These are phyloP conservation scores for Amphipoea oculea DNA, from an alignment of 2,888 invertebrate genomes.

Conservation along the genomic window DNA sequence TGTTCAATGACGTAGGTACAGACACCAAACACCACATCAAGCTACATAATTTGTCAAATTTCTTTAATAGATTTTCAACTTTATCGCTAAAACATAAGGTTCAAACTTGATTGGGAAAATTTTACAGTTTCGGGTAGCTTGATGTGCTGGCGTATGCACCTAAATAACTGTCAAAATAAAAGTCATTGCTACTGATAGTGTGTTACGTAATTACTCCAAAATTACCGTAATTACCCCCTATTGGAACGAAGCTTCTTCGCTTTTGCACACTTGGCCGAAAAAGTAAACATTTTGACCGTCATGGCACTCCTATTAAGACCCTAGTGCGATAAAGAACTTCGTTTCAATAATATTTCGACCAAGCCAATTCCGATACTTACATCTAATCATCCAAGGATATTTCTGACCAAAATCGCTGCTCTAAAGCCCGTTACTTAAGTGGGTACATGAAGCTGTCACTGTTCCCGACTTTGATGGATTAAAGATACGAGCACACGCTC, in stretches of 20 bases:
- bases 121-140: too few relatives aligned
- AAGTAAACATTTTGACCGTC: too few relatives aligned
- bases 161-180: too few relatives aligned
- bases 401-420: conserved; percentile 36
- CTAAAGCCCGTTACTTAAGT: conserved; percentile 62
- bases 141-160: too few relatives aligned
- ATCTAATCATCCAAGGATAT: background rate
- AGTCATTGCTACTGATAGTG: too few relatives aligned
- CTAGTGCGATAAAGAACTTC: background rate
- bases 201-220: background rate
- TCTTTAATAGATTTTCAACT: too few relatives aligned
- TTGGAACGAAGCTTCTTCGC: background rate
- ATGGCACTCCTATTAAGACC: background rate
- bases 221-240: background rate
- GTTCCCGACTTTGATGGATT: conserved; percentile 76
- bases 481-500: conserved; percentile 67
- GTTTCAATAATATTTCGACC: background rate
- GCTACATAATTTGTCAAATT: too few relatives aligned
- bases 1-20: too few relatives aligned
- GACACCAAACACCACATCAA: too few relatives aligned
- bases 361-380: background rate
- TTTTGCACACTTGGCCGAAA: background rate
- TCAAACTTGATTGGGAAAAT: too few relatives aligned
- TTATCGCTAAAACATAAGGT: too few relatives aligned
- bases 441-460: conserved; percentile 66